Conservation (phyloP, 2,113 vertebrate genomes). For the Nibea albiflora region DNA sequence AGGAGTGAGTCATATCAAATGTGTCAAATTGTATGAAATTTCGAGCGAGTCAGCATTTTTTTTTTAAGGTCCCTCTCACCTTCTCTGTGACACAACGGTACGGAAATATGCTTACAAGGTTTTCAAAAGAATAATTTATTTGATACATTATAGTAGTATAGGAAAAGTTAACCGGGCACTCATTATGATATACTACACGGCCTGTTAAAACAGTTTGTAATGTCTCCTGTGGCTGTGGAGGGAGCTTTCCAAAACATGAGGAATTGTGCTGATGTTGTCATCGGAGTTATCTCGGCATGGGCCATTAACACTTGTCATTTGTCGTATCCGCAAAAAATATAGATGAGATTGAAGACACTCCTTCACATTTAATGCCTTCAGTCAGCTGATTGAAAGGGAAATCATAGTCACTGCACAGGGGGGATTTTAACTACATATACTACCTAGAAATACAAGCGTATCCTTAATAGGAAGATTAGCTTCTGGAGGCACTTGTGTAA, state of each 20-base stretch:
- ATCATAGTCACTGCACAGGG: background rate
- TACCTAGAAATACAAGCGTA: background rate
- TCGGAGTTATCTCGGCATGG: background rate
- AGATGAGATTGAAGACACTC: background rate
- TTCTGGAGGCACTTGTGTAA: background rate
- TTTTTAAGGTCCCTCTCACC: background rate
- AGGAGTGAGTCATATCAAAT: background rate
- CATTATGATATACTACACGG: background rate
- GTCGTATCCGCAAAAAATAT: background rate
- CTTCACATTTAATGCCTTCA: background rate
- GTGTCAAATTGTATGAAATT: slow-evolving; percentile 7
- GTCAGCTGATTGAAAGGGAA: background rate
- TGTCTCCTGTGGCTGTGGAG: background rate
- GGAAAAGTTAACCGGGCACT: background rate
- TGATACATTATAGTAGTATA: background rate
- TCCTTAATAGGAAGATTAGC: background rate
- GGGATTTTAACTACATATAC: background rate
- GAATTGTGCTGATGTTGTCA: background rate
- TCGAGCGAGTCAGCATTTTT: background rate
- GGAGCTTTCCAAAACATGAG: background rate
- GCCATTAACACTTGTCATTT: background rate
- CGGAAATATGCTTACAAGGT: background rate
- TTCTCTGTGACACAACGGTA: background rate
- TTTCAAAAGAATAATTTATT: background rate
- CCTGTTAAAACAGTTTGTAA: background rate